Conservation (phyloP, 2,797 vertebrate species). For the Liparis tanakae region DNA sequence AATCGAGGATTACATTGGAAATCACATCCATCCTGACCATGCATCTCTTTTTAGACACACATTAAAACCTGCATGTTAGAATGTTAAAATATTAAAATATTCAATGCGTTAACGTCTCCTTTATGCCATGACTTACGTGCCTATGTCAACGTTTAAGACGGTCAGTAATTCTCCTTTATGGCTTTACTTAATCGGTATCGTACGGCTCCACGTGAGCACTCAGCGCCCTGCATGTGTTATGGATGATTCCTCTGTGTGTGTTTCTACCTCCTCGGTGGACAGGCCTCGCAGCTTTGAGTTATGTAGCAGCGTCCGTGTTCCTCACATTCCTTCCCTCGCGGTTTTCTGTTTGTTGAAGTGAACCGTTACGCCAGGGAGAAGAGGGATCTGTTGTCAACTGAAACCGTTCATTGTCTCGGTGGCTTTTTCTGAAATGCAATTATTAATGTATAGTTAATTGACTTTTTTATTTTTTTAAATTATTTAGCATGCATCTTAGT, state of each 20-base stretch:
- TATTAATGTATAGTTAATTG: conserved; percentile 34
- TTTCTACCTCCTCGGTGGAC: conserved; percentile 3
- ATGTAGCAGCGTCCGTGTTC: conserved; percentile 37
- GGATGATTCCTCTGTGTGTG: neutral
- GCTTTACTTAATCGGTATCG: neutral
- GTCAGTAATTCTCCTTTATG: neutral
- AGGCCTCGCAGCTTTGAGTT: conserved; percentile 13
- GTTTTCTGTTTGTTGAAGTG: conserved; percentile 27
- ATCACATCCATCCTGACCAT: neutral
- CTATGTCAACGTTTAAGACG: too few species aligned
- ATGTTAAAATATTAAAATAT: neutral
- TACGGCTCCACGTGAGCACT: neutral
- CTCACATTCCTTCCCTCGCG: conserved; percentile 8
- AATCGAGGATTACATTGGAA: neutral
- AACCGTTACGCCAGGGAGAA: conserved; percentile 16
- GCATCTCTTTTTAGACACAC: neutral
- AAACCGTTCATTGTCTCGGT: conserved; percentile 41
- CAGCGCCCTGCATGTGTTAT: conserved; percentile 1
- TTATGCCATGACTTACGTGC: neutral
- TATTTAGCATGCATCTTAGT: too few species aligned
- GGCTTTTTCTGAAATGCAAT: conserved; percentile 25
- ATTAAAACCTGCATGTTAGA: neutral
- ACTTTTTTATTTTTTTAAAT: too few species aligned
- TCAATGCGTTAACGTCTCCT: neutral
- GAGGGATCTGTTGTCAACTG: conserved; percentile 35